Percentiles rank a stretch among this genome's conserved stretches.
Conservation (phyloP, 92 coral and sea anemone species). For the Anthopleura xanthogrammica region DNA sequence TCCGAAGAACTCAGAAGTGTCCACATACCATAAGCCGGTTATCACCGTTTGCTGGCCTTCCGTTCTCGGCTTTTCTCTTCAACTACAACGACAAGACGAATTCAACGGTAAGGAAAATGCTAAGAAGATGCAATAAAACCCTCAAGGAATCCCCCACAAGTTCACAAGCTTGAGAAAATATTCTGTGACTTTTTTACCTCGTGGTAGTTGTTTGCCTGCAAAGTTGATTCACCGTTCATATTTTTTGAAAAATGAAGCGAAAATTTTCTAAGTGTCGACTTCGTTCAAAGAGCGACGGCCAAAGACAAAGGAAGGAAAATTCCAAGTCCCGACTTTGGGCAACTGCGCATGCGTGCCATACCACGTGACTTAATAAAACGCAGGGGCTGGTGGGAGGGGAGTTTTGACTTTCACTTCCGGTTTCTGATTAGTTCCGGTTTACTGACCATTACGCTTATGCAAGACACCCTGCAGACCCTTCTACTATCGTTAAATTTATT, state of each 20-base stretch:
- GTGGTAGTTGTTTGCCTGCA: slow-evolving; percentile 33
- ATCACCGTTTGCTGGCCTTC: slow-evolving; percentile 34
- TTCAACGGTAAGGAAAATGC: slow-evolving; percentile 18
- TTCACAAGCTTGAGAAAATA: slow-evolving; percentile 13
- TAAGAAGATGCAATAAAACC: slow-evolving; percentile 8
- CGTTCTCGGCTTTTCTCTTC: slow-evolving; percentile 67
- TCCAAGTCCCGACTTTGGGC: slow-evolving; percentile 79
- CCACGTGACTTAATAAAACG: slow-evolving; percentile 53
- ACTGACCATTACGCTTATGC: background rate
- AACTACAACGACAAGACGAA: slow-evolving; percentile 39
- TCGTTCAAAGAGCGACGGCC: slow-evolving; percentile 56
- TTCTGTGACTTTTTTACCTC: slow-evolving; percentile 50
- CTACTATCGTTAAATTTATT: no score
- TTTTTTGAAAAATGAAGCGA: slow-evolving; percentile 55
- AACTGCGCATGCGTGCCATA: slow-evolving; percentile 87
- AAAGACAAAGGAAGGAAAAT: slow-evolving; percentile 66
- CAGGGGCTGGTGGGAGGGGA: slow-evolving; percentile 18
- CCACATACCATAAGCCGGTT: slow-evolving; percentile 56
- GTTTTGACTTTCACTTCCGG: background rate
- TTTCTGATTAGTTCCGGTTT: background rate
- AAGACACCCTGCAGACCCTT: background rate
- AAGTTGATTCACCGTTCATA: slow-evolving; percentile 81
- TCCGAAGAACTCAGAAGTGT: background rate
- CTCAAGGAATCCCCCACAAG: slow-evolving; percentile 2
- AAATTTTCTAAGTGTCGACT: slow-evolving; percentile 98